phyloP scores from a whole-genome alignment of 2,113 vertebrate species.

The Tinamus guttatus region DNA sequence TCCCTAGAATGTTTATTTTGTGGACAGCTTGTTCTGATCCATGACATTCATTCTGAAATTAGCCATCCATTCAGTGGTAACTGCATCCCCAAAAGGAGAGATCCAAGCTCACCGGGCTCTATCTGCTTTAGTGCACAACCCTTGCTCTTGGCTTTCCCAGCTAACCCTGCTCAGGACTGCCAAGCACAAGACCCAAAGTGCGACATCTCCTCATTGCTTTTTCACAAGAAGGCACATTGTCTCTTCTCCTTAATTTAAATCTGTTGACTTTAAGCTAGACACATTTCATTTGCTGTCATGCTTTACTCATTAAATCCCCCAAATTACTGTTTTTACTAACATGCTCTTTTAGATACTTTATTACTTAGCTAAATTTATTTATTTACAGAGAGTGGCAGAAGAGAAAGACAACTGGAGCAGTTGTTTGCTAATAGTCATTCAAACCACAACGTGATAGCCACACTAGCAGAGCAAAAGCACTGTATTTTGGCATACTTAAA shows the following conservation, averaged over 20 bases:
- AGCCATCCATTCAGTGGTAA: rapidly evolving
- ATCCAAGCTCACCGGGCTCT: background rate
- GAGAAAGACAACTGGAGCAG: background rate
- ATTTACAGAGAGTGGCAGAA: background rate
- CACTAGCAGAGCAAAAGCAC: background rate
- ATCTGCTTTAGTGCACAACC: background rate
- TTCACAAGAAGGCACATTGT: background rate
- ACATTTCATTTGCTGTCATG: conserved; percentile 10
- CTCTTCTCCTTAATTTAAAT: background rate
- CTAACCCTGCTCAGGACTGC: background rate
- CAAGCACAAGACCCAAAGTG: background rate
- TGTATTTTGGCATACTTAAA: background rate
- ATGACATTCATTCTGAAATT: background rate
- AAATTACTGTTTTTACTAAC: conserved; percentile 41
- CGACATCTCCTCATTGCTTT: background rate
- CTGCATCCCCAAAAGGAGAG: background rate
- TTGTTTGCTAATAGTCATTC: background rate
- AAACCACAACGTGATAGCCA: background rate
- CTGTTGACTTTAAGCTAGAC: background rate
- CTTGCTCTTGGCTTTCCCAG: background rate
- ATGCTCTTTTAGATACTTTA: conserved; percentile 39
- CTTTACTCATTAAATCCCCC: conserved; percentile 19
- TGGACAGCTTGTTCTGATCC: background rate
- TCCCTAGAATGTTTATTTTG: background rate
- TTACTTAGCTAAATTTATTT: conserved; percentile 18